Conservation (phyloP, 92 coral and sea anemone species). For the Micromussa lordhowensis region DNA sequence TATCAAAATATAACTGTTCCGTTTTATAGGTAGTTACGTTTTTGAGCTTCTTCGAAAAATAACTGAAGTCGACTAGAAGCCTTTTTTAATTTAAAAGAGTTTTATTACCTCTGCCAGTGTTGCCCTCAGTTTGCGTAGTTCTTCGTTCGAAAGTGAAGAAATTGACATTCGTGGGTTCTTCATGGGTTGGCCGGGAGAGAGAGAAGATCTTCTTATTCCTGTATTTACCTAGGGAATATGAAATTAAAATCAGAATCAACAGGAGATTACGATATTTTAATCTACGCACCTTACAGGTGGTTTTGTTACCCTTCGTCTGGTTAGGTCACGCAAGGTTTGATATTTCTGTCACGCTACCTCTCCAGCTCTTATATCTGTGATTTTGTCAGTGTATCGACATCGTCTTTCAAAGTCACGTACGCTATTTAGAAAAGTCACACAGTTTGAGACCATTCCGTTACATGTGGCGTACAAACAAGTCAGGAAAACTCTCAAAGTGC, state of each 20-base stretch:
- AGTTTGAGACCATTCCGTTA: not conserved
- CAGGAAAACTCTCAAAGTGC: not conserved
- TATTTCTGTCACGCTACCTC: not conserved
- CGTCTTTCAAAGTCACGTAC: not conserved
- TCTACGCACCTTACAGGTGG: not conserved
- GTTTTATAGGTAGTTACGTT: too few relatives aligned
- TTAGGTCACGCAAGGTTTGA: not conserved
- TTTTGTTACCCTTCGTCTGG: not conserved
- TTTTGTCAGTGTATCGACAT: too few relatives aligned
- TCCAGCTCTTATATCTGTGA: too few relatives aligned
- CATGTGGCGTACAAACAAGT: not conserved
- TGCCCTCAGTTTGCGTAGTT: slow-evolving; percentile 9
- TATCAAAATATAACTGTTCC: too few relatives aligned
- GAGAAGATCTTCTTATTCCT: slow-evolving; percentile 11
- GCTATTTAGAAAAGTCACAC: not conserved
- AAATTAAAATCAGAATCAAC: not conserved
- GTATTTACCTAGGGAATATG: slow-evolving; percentile 27
- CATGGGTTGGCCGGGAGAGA: slow-evolving; percentile 4
- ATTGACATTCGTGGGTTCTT: slow-evolving; percentile 19
- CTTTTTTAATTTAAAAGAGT: not conserved
- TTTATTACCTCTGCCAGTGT: slow-evolving; percentile 25
- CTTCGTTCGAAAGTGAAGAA: slow-evolving; percentile 7
- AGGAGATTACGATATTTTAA: not conserved
- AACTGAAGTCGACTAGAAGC: not conserved
- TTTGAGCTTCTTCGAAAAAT: not conserved